Evolutionary conservation across 2,888 invertebrate genomes (phyloP).

Genomic region (Mylabris sibirica): DNA sequence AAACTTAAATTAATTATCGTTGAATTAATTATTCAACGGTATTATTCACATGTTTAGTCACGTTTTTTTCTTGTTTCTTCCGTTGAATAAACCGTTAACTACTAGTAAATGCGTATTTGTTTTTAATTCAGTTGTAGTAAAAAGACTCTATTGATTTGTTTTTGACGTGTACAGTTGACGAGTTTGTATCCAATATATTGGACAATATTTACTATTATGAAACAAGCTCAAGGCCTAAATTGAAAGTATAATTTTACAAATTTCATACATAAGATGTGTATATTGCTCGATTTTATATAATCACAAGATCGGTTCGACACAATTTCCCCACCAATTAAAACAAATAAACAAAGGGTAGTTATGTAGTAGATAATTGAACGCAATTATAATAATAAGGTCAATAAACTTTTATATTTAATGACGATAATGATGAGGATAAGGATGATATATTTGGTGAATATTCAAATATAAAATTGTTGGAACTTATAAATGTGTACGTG

Average conservation of each 20-base stretch:
- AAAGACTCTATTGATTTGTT: too few relatives aligned
- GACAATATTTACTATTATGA: conserved; percentile 41
- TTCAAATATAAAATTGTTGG: background rate
- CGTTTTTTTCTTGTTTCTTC: too few relatives aligned
- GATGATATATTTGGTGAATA: background rate
- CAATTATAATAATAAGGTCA: background rate
- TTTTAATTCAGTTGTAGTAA: too few relatives aligned
- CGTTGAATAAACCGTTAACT: too few relatives aligned
- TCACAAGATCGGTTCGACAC: conserved; percentile 14
- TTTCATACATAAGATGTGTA: conserved; percentile 39
- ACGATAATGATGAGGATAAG: background rate
- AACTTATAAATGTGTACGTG: background rate
- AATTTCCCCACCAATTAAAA: background rate
- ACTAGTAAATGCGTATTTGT: too few relatives aligned
- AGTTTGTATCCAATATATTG: background rate
- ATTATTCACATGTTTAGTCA: too few relatives aligned
- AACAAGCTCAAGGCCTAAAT: conserved; percentile 49
- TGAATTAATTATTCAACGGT: background rate
- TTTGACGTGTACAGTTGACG: too few relatives aligned
- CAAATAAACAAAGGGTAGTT: background rate
- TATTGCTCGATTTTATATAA: conserved; percentile 32
- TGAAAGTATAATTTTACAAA: conserved; percentile 45
- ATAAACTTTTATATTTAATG: background rate
- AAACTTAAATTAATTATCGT: background rate
- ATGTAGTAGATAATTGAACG: background rate